Base-by-base conservation (phyloP, 1,140 invertebrate species). In the Lepidotrigona ventralis region DNA sequence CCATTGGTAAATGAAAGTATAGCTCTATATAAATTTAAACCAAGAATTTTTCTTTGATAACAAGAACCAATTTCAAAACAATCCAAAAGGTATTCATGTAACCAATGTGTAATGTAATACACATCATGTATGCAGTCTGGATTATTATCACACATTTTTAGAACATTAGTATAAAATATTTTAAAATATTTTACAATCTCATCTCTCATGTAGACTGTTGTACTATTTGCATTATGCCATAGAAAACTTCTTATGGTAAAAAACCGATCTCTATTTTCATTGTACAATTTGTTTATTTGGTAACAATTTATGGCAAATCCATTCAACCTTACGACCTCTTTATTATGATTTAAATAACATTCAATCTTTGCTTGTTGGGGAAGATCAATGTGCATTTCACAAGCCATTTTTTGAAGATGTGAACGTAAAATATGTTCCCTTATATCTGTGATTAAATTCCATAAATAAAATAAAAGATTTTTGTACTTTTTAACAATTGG, bases 11-110 rank as follows among this genome's bases (percentile, higher is more conserved):
- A 89, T 51, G 51, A 78, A 29, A 94, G 88, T 82, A 93, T 80
- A 56, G 91, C 89, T 72, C 84, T 91, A 77, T 92, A 95, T 54
- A 95, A 85, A 29, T 91, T 92, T 23, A 95, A 84, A 73, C 93
- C 94, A n/a, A 94, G 85, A 66, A 94, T 93, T 86, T 93, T 94
- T 53, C 95, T 86, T 89, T 96, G 95, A 89, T 95, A 96, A 87
- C 94, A 94, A n/a, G 94, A 93, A 51, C 94, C 95, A 66, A 94
- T 92, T 84, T 93, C 91, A 11, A 96, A 91, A 85, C 94, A 95
- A 58, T 93, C 87, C 64, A 95, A 85, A 19, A 95, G 87, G 68
- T 95, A 92, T 56, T 87, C 83, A 79, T 95, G 90, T n/a, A 96
- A 83, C 94, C 94, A 95, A 51, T 94, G 83, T n/a, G 94, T 83